Base-by-base conservation (phyloP, 1,140 invertebrate genomes). In the Eciton burchellii region DNA sequence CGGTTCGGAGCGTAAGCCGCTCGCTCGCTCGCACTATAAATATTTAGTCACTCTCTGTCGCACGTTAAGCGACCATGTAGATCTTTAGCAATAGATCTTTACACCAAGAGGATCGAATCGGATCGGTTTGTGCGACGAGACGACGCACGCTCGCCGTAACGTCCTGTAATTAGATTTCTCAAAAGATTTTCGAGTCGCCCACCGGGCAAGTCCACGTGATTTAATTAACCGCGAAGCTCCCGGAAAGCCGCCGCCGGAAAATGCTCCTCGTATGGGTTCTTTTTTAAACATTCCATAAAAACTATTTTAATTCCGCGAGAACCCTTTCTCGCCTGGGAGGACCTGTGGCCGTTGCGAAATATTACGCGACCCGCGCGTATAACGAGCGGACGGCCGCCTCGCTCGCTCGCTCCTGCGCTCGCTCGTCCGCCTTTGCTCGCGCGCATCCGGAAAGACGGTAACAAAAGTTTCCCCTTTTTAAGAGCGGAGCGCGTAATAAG, bases 231-330 rank as follows among this genome's bases (percentile, higher is more conserved):
- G 63, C 74, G 49, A 68, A 57, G 68, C 74, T 79, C 63, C 21
- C 35, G 2, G 52, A 68, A 70, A 57, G 74, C 63, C 60, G 14
- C 63, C 60, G 14, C 26, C 63, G 49, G 62, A 68, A 57, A 79
- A 79, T 79, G 74, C 63, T 68, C 45, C 74, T 79, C 63, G n/a
- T n/a, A n/a, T n/a, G n/a, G 74, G 74, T 79, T 79, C 74, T 79
- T 79, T 79, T 79, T 79, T 79, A 79, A 79, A 79, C 74, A 79
- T 79, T 79, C 74, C 63, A 79, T 79, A 79, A 79, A 79, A 79
- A 79, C 74, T 79, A 79, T 79, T 79, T 79, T 79, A 79, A 79
- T 79, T 79, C 63, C 41, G 65, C 63, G 12, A 35, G 12, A 79
- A 79, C 74, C 74, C 62, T 57, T 79, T 70, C 74, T 79, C 63